Evolutionary conservation across 2,888 invertebrate genomes (phyloP).

Genomic region (Clepsis dumicolana): DNA sequence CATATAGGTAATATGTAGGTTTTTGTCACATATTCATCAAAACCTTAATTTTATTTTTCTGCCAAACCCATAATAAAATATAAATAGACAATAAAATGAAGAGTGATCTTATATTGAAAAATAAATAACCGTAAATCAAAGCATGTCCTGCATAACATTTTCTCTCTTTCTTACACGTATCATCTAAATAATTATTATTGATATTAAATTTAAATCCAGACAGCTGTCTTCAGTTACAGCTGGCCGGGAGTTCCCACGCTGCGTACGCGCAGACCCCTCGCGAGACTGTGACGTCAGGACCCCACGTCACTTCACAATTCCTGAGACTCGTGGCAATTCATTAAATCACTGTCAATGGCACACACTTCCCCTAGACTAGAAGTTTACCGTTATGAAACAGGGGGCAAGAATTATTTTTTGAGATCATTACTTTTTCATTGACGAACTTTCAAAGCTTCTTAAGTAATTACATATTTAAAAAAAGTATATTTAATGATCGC

Average conservation of each 20-base stretch:
- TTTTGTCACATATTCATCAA: too few relatives aligned
- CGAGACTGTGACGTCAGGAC: conserved; percentile 62
- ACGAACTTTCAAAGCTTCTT: not conserved
- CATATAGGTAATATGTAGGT: too few relatives aligned
- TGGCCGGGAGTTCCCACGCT: conserved; percentile 82
- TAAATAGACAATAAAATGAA: too few relatives aligned
- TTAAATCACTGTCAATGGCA: conserved; percentile 51
- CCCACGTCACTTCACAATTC: conserved; percentile 2
- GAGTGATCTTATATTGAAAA: not conserved
- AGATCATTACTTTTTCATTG: not conserved
- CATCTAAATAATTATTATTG: conserved; percentile 19
- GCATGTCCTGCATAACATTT: not conserved
- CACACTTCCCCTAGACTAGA: conserved; percentile 26
- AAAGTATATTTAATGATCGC: too few relatives aligned
- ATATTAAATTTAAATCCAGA: conserved; percentile 47
- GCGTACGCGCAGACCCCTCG: conserved; percentile 54
- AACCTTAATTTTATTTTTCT: too few relatives aligned
- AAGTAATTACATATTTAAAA: too few relatives aligned
- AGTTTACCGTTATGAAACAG: conserved; percentile 15
- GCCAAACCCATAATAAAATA: too few relatives aligned
- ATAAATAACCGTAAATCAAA: not conserved
- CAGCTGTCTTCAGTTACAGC: conserved; percentile 72
- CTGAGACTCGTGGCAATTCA: conserved; percentile 68
- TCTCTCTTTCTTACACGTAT: not conserved
- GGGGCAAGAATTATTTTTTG: conserved; percentile 4